These are phyloP conservation scores for Porphyrio hochstetteri DNA, from an alignment of 2,113 vertebrate genomes.

Conservation along the genomic window DNA sequence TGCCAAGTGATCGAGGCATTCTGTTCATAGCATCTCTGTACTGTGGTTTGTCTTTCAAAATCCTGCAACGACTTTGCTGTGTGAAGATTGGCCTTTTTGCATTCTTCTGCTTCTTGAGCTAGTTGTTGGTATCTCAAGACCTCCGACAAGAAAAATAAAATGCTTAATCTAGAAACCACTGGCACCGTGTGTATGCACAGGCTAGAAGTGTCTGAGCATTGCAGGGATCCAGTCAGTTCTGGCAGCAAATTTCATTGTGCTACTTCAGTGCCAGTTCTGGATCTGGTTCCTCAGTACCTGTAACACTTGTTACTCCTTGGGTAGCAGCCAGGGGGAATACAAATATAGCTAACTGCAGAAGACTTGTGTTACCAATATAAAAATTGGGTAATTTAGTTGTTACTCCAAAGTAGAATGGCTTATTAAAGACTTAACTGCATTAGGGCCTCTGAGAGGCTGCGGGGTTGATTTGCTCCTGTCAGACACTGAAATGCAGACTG, in stretches of 20 bases:
- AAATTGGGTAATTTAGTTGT: not conserved
- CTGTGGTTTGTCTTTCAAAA: not conserved
- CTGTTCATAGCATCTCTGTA: not conserved
- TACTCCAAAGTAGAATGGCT: not conserved
- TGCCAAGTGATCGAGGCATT: not conserved
- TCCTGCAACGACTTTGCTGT: not conserved
- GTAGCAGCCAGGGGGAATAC: not conserved
- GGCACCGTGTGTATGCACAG: not conserved
- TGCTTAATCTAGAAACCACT: not conserved
- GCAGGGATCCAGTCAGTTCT: not conserved
- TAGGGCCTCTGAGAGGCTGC: not conserved
- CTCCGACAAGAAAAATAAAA: not conserved
- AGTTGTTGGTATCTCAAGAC: not conserved
- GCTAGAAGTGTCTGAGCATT: not conserved
- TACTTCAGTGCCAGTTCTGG: not conserved
- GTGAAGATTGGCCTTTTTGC: not conserved
- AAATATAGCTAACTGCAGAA: not conserved
- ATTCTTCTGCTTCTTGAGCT: not conserved
- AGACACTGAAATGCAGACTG: conserved; percentile 50
- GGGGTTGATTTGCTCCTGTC: conserved; percentile 2
- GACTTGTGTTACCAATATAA: not conserved
- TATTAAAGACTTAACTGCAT: not conserved
- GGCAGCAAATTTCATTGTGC: not conserved
- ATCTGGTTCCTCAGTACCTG: not conserved
- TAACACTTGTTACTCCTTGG: not conserved